phyloP scores from a whole-genome alignment of 2,888 invertebrate genomes.

The Eumerus sabulonum region DNA sequence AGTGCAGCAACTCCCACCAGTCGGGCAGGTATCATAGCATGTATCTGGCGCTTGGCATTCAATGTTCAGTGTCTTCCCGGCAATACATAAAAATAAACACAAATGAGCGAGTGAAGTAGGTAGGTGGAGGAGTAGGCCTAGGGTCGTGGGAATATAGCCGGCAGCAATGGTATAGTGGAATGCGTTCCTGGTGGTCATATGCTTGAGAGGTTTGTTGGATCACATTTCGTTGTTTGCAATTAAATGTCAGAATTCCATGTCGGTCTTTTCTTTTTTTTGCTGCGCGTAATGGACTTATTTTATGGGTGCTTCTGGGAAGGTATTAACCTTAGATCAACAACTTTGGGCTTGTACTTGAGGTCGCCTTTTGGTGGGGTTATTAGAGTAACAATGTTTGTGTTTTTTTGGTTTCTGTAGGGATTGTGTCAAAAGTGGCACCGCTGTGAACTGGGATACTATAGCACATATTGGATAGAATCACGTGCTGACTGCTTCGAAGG shows the following conservation, averaged over 20 bases:
- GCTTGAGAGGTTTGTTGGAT: constrained; percentile 18
- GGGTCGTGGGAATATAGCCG: constrained; percentile 53
- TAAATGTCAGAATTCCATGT: constrained; percentile 49
- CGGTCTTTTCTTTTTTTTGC: constrained; percentile 14
- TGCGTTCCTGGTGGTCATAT: constrained; percentile 17
- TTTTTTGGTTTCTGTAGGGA: no score
- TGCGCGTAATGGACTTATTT: constrained; percentile 32
- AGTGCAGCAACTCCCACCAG: constrained; percentile 54
- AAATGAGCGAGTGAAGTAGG: no score
- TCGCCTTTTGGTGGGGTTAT: no score
- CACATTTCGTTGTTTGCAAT: constrained; percentile 32
- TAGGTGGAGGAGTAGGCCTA: constrained; percentile 37
- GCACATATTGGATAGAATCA: no score
- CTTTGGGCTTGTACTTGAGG: constrained; percentile 15
- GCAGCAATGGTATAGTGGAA: no score
- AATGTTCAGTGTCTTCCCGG: no score
- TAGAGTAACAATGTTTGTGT: no score
- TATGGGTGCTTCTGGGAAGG: constrained; percentile 36
- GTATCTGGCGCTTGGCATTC: no score
- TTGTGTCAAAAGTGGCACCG: no score
- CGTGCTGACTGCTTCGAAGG: no score
- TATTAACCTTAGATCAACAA: constrained; percentile 12
- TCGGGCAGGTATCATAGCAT: constrained; percentile 3
- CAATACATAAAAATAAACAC: no score
- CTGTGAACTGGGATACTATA: no score